These are phyloP conservation scores for Ursus arctos DNA, from an alignment of 2,113 vertebrate genomes.

Conservation along the genomic window DNA sequence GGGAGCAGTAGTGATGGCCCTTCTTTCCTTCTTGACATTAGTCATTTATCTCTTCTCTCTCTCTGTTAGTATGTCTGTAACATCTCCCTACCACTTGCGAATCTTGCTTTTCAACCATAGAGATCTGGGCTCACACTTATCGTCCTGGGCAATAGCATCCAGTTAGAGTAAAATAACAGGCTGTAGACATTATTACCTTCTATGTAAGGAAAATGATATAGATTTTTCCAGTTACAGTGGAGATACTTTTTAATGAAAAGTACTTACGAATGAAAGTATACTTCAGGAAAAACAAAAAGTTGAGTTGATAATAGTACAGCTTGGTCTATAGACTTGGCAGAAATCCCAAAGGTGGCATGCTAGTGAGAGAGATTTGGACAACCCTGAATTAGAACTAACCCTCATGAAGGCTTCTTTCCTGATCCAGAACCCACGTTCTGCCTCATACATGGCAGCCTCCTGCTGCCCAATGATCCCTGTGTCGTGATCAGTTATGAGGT, in stretches of 20 bases:
- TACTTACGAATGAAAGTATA: constrained; percentile 14
- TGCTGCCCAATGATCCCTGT: rapidly evolving
- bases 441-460: background rate
- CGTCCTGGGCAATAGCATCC: background rate
- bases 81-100: background rate
- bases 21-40: background rate
- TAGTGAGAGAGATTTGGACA: background rate
- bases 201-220: background rate
- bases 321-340: background rate
- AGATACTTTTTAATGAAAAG: constrained; percentile 15
- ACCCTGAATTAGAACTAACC: background rate
- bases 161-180: background rate
- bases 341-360: background rate
- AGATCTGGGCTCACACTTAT: background rate
- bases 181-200: background rate
- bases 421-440: background rate
- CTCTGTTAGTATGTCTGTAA: background rate
- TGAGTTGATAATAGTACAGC: background rate
- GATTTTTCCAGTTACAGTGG: background rate
- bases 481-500: background rate
- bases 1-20: background rate
- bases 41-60: background rate
- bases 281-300: background rate
- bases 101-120: background rate
- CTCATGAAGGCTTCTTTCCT: background rate